These are phyloP conservation scores for Falco berigora DNA, from an alignment of 2,797 vertebrate genomes.

Conservation along the genomic window DNA sequence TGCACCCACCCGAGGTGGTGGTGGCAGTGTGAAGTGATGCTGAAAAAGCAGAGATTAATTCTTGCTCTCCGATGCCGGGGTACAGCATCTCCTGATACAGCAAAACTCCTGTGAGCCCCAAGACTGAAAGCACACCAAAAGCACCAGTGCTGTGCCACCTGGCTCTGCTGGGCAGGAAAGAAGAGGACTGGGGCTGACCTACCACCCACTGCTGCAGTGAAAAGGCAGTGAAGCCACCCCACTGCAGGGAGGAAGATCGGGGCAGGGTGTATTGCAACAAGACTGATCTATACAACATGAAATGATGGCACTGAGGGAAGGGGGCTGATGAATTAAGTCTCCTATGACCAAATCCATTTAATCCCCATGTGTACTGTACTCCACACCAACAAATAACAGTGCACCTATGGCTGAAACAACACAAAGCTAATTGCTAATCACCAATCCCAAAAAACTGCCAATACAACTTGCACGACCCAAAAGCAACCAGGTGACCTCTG, in stretches of 20 bases:
- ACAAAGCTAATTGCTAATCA: neutral
- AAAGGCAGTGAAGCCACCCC: neutral
- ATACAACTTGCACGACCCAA: neutral
- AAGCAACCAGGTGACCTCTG: neutral
- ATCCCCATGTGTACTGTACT: neutral
- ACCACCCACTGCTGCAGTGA: neutral
- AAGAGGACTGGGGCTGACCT: neutral
- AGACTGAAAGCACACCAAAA: neutral
- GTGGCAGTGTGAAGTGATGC: neutral
- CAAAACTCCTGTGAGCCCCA: neutral
- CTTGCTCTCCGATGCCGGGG: rapidly evolving
- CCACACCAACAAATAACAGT: neutral
- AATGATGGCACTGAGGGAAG: neutral
- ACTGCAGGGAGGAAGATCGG: neutral
- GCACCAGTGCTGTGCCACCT: neutral
- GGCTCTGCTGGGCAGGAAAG: neutral
- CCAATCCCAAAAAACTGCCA: neutral
- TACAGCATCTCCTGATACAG: neutral
- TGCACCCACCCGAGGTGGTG: too few species aligned
- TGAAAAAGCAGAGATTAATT: neutral
- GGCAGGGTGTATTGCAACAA: neutral
- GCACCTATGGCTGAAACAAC: neutral
- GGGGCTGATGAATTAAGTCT: neutral
- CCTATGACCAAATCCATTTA: neutral
- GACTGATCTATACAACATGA: neutral